Evolutionary conservation across 2,888 invertebrate species (phyloP), one percentile per base, ranked within the genome.

Genomic region (Agrochola circellaris): DNA sequence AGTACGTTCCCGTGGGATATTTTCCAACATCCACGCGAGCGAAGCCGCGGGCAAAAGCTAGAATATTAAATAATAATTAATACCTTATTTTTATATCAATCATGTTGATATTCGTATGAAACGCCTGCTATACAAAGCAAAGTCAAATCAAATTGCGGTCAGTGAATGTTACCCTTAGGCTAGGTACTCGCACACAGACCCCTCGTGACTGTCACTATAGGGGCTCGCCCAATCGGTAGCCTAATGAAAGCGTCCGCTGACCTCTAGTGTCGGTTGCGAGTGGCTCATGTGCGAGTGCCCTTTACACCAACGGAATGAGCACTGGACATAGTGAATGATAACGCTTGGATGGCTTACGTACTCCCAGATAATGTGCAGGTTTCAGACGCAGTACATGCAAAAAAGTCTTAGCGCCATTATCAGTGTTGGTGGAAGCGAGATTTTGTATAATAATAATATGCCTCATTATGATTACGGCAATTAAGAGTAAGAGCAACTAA

Each of bases 271-370:
- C 17, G n/a, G 30, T 26, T 42, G 30, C 20, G 45, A 60, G 30
- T 11, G n/a, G 48, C 23, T 51, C 73, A 69, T 69, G 42, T 69
- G 69, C 30, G 23, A 26, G 17, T 42, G 38, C 48, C 48, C 48
- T 34, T 56, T n/a, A 17, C 17, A 45, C 34, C 54, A 15, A 72
- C 20, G n/a, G 15, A 45, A 48, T 45, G 6, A 56, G 4, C n/a
- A 34, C n/a, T 9, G 20, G 17, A 72, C 45, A 45, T 45, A 58
- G n/a, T 45, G 17, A n/a, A 71, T 34, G 26, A 72, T 42, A 42
- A 54, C 0, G 15, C 51, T 26, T 66, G 38, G 15, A 26, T 23
- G 9, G 9, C 20, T n/a, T n/a, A 48, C n/a, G 9, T 26, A 34
- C 51, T 30, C 20, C 20, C 13, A 48, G 38, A 30, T 17, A 7